Conservation (phyloP, 1,140 invertebrate species). For the Rhynchophorus ferrugineus region DNA sequence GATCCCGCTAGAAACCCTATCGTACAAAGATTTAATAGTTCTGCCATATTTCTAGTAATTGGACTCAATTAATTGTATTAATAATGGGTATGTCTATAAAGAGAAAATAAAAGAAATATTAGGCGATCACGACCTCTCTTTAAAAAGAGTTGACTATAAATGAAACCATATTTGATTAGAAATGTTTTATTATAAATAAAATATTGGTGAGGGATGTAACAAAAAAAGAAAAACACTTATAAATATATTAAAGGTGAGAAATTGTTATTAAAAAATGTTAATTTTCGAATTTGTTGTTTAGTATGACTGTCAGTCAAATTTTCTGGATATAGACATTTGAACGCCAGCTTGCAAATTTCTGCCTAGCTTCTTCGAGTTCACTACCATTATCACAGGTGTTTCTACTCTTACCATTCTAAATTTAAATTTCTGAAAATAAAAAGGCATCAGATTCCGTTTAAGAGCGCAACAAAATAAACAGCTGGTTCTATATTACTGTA, state of each 20-base stretch:
- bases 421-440: slow-evolving; percentile 55
- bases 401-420: slow-evolving; percentile 68
- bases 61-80: too few relatives aligned
- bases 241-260: neutral
- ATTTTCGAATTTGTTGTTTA: neutral
- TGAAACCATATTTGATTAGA: neutral
- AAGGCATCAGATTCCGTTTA: too few relatives aligned
- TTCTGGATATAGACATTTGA: slow-evolving; percentile 38
- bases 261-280: neutral
- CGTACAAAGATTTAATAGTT: too few relatives aligned
- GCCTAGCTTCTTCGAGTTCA: slow-evolving; percentile 66
- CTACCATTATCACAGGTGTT: slow-evolving; percentile 63
- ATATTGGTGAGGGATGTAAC: neutral
- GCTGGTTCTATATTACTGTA: too few relatives aligned
- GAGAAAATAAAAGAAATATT: too few relatives aligned
- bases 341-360: slow-evolving; percentile 59
- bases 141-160: neutral
- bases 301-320: slow-evolving; percentile 33
- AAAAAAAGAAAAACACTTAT: neutral
- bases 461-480: neutral
- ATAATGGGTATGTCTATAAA: too few relatives aligned
- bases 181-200: neutral
- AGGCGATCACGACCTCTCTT: too few relatives aligned
- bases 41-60: too few relatives aligned
- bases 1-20: too few relatives aligned